These are phyloP conservation scores for Aphaenogaster floridana DNA, from an alignment of 1,140 invertebrate species.

Conservation along the genomic window DNA sequence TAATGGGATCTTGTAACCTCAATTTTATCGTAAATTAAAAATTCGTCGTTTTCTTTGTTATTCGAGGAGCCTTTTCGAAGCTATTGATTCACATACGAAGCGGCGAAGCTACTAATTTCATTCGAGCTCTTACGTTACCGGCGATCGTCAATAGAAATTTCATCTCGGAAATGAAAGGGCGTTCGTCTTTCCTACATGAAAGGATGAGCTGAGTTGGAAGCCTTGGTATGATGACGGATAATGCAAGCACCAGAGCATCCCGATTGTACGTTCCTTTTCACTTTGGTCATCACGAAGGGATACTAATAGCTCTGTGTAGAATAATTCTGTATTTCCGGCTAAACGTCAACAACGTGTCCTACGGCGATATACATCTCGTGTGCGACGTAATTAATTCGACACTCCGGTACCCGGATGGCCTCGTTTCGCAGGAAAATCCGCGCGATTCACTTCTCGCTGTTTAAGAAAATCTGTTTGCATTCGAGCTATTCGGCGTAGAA, in stretches of 20 bases:
- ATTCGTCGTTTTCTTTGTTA: neutral
- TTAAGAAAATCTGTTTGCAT: constrained; percentile 20
- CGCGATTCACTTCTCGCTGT: neutral
- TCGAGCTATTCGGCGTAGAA: neutral
- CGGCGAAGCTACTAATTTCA: constrained; percentile 40
- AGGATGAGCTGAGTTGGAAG: neutral
- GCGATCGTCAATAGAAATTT: constrained; percentile 52
- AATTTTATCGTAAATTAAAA: neutral
- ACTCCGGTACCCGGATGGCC: neutral
- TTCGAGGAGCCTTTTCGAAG: neutral
- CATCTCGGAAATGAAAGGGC: constrained; percentile 64
- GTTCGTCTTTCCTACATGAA: constrained; percentile 14
- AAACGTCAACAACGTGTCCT: constrained; percentile 43
- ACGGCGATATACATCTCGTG: constrained; percentile 29
- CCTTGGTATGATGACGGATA: constrained; percentile 40
- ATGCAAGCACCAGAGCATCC: constrained; percentile 49
- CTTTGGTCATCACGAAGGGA: constrained; percentile 29
- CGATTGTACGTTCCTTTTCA: constrained; percentile 49
- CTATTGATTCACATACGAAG: constrained; percentile 10
- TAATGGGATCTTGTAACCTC: neutral
- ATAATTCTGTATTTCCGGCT: constrained; percentile 45
- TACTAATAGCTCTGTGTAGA: constrained; percentile 57
- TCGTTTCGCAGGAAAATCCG: neutral
- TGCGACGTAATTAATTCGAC: constrained; percentile 68
- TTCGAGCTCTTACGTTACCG: constrained; percentile 24